These are phyloP conservation scores for Hoplodrina ambigua DNA, from an alignment of 2,888 invertebrate genomes.

Conservation along the genomic window DNA sequence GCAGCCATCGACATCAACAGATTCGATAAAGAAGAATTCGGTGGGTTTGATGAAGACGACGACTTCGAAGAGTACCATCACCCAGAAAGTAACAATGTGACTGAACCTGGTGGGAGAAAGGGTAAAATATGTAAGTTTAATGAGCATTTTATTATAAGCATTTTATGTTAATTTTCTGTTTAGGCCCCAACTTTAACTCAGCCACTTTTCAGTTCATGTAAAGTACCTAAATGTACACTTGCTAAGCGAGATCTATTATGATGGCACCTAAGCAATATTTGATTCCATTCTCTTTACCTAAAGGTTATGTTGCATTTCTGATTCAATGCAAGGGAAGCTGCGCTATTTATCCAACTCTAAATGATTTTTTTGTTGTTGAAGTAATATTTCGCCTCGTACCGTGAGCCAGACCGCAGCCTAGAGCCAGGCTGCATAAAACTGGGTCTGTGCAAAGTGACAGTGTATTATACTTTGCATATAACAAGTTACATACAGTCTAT, in stretches of 20 bases:
- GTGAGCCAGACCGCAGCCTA: no score
- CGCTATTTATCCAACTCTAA: no score
- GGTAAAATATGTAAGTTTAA: conserved; percentile 82
- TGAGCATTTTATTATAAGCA: not conserved
- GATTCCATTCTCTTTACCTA: no score
- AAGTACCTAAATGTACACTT: not conserved
- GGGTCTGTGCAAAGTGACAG: no score
- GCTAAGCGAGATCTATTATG: conserved; percentile 2
- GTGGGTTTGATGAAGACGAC: conserved; percentile 51
- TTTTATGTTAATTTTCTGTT: not conserved
- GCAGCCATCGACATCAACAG: conserved; percentile 73
- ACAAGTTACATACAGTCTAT: no score
- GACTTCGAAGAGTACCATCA: conserved; percentile 63
- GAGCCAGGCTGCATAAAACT: no score
- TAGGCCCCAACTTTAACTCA: not conserved
- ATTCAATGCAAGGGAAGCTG: no score
- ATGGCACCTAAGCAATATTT: not conserved
- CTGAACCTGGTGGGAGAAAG: conserved; percentile 69
- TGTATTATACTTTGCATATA: no score
- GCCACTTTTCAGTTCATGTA: not conserved
- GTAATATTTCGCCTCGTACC: no score
- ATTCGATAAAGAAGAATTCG: conserved; percentile 21
- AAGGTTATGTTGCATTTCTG: no score
- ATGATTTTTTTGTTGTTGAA: no score
- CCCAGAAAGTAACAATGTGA: conserved; percentile 23